A percentile compares a stretch with the other conserved stretches of the same genome.
These are phyloP conservation scores for Cotesia congregata DNA, from an alignment of 2,888 invertebrate genomes.

Conservation along the genomic window DNA sequence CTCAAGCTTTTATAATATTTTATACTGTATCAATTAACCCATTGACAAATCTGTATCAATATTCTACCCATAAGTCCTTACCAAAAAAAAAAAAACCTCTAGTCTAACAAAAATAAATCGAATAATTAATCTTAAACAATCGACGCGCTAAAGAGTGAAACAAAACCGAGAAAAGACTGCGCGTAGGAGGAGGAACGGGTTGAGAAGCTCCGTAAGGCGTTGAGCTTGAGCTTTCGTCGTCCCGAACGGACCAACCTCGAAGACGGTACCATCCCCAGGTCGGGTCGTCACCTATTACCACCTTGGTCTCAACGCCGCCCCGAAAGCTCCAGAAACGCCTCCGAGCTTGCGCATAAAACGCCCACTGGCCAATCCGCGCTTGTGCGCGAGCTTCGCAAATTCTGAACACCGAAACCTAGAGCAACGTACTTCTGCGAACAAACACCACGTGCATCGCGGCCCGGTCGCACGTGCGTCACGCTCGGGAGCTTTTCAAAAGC, in stretches of 20 bases:
- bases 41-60: no score
- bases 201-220: slow-evolving; percentile 35
- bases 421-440: slow-evolving; percentile 60
- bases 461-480: slow-evolving; percentile 65
- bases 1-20: no score
- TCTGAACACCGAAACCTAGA: slow-evolving; percentile 58
- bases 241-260: slow-evolving; percentile 58
- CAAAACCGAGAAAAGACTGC: slow-evolving; percentile 21
- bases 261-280: slow-evolving; percentile 58
- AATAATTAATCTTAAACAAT: neutral
- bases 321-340: slow-evolving; percentile 63
- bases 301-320: slow-evolving; percentile 62
- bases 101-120: neutral
- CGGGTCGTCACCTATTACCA: slow-evolving; percentile 63
- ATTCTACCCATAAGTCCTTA: no score
- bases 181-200: slow-evolving; percentile 36
- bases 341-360: slow-evolving; percentile 67
- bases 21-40: no score
- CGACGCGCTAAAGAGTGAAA: slow-evolving; percentile 25
- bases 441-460: slow-evolving; percentile 69
- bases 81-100: no score
- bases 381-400: slow-evolving; percentile 59
- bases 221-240: slow-evolving; percentile 34
- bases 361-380: slow-evolving; percentile 65
- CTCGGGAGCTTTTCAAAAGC: slow-evolving; percentile 19